These are phyloP conservation scores for Nymphalis urticae DNA, from an alignment of 2,888 invertebrate genomes.

Conservation along the genomic window DNA sequence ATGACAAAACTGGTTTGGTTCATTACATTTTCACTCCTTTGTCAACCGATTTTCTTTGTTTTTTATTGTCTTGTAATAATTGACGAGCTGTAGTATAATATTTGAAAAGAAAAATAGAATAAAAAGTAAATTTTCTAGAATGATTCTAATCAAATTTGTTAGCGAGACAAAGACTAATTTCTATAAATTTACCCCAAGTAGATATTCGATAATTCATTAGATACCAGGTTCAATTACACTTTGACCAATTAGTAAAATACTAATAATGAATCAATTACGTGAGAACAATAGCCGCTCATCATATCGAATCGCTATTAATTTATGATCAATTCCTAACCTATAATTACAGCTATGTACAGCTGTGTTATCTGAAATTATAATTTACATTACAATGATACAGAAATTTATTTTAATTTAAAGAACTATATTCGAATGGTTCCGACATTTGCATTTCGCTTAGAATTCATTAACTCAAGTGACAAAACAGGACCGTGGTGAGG, in stretches of 20 bases:
- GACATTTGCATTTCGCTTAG: constrained; percentile 13
- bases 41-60: not conserved
- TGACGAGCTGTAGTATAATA: no score
- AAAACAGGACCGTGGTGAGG: constrained; percentile 15
- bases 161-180: not conserved
- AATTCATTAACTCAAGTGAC: constrained; percentile 19
- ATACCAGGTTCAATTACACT: not conserved
- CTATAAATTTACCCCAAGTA: not conserved
- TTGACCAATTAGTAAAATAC: constrained; percentile 12
- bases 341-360: constrained; percentile 9
- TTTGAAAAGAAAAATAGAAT: no score
- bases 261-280: constrained; percentile 8
- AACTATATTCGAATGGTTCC: not conserved
- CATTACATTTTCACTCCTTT: no score
- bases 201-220: not conserved
- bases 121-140: no score
- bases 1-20: no score
- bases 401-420: not conserved
- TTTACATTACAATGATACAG: not conserved
- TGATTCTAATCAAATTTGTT: no score
- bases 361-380: constrained; percentile 2
- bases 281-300: constrained; percentile 4
- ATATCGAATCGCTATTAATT: constrained; percentile 8
- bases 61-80: not conserved
- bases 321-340: constrained; percentile 3